Evolutionary conservation across 2,797 vertebrate species (phyloP).

Genomic region (Distichodus sexfasciatus): DNA sequence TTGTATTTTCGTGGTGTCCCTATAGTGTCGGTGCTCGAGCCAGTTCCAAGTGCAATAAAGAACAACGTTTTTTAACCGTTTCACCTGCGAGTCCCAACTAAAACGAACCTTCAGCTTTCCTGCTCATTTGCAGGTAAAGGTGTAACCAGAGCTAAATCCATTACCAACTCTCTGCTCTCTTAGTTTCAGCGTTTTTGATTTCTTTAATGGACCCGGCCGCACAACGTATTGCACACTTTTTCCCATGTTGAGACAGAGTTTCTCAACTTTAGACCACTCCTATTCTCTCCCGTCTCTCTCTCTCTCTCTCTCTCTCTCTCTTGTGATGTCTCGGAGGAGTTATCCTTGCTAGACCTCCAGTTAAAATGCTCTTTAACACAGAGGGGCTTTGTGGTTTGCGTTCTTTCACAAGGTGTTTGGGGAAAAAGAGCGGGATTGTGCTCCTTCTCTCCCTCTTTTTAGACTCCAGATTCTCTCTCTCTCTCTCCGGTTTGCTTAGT

Average conservation of each 20-base stretch:
- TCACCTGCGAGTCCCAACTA: slow-evolving; percentile 8
- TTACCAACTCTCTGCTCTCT: slow-evolving; percentile 12
- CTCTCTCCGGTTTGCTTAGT: slow-evolving; percentile 50
- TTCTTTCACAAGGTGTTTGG: slow-evolving; percentile 67
- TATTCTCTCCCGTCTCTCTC: slow-evolving; percentile 40
- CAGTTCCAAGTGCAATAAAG: not conserved
- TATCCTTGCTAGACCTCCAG: slow-evolving; percentile 67
- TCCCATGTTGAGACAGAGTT: slow-evolving; percentile 58
- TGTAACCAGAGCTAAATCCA: slow-evolving; percentile 9
- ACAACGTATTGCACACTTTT: slow-evolving; percentile 63
- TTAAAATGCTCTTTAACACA: slow-evolving; percentile 65
- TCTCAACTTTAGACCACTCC: slow-evolving; percentile 58
- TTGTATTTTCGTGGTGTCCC: slow-evolving; percentile 1
- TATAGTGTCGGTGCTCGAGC: not conserved
- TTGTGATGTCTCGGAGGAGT: slow-evolving; percentile 60
- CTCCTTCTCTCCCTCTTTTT: slow-evolving; percentile 48
- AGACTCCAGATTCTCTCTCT: slow-evolving; percentile 19
- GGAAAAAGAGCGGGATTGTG: slow-evolving; percentile 67
- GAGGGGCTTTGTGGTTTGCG: slow-evolving; percentile 68
- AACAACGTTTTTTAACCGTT: not conserved
- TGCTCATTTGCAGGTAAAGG: slow-evolving; percentile 24
- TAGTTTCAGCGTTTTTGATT: slow-evolving; percentile 51
- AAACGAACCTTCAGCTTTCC: not conserved
- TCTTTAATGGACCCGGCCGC: slow-evolving; percentile 66
- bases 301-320: slow-evolving; percentile 8